phyloP scores from a whole-genome alignment of 2,797 vertebrate species.

The Pseudopleuronectes americanus region DNA sequence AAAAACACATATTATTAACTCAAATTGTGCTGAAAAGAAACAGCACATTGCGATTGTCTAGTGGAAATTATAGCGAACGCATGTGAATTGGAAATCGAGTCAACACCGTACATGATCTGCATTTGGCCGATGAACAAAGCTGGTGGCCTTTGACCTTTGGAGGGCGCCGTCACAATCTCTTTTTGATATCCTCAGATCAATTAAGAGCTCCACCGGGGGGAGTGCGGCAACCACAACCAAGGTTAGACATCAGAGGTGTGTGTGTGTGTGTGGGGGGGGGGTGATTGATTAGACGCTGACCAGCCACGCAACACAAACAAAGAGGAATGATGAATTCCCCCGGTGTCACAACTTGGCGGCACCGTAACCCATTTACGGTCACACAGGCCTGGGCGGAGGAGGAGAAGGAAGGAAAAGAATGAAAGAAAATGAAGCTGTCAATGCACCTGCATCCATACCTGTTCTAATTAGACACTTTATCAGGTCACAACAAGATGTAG shows the following conservation, averaged over 20 bases:
- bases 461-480: background rate
- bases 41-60: background rate
- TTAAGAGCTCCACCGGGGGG: conserved; percentile 30
- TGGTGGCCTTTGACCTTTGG: conserved; percentile 32
- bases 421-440: background rate
- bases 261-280: background rate
- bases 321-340: conserved; percentile 43
- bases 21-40: background rate
- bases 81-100: background rate
- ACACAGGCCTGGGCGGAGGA: background rate
- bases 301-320: conserved; percentile 48
- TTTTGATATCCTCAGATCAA: conserved; percentile 61
- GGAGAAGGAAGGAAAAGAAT: too few relatives aligned
- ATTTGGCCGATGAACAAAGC: conserved; percentile 41
- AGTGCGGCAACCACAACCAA: conserved; percentile 34
- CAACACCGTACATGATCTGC: conserved; percentile 12
- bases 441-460: too few relatives aligned
- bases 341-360: conserved; percentile 34
- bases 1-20: too few relatives aligned
- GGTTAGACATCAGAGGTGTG: conserved; percentile 52
- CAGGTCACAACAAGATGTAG: background rate
- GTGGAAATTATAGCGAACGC: background rate
- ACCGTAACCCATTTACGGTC: conserved; percentile 7
- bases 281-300: conserved; percentile 58
- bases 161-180: conserved; percentile 49